These are phyloP conservation scores for Sitta europaea DNA, from an alignment of 2,113 vertebrate genomes.

Conservation along the genomic window DNA sequence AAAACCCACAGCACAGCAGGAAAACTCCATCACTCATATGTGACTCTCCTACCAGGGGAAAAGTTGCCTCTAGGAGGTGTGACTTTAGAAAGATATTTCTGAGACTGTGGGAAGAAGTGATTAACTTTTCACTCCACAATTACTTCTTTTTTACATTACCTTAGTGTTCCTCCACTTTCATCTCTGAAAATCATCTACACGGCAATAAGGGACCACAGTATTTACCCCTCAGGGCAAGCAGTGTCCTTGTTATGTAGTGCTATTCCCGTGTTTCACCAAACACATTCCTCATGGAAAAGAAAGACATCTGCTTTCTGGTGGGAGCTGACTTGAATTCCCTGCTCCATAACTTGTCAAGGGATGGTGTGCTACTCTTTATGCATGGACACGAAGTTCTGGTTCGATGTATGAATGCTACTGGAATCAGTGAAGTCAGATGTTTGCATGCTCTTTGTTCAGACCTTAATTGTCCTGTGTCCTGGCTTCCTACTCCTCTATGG, in stretches of 20 bases:
- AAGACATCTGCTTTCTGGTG: not conserved
- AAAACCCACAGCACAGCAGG: constrained; percentile 26
- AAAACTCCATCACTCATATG: not conserved
- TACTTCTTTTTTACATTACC: not conserved
- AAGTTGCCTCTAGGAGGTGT: not conserved
- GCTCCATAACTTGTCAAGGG: not conserved
- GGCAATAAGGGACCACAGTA: constrained; percentile 21
- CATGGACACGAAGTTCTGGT: not conserved
- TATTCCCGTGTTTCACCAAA: not conserved
- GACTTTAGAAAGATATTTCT: constrained; percentile 2
- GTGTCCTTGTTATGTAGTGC: not conserved
- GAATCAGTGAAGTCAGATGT: not conserved
- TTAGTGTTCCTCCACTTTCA: not conserved
- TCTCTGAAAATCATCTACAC: not conserved
- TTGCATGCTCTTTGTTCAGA: not conserved
- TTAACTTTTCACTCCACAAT: not conserved
- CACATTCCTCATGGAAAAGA: not conserved
- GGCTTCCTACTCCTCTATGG: not conserved
- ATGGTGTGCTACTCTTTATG: not conserved
- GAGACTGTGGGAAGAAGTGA: not conserved
- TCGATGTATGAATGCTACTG: not conserved
- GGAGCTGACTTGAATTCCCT: not conserved
- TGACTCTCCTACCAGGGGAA: not conserved
- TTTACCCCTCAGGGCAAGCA: constrained; percentile 16
- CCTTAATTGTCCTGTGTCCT: not conserved